Evolutionary conservation across 2,888 invertebrate genomes (phyloP).

Genomic region (Drosophila trichaetosa): DNA sequence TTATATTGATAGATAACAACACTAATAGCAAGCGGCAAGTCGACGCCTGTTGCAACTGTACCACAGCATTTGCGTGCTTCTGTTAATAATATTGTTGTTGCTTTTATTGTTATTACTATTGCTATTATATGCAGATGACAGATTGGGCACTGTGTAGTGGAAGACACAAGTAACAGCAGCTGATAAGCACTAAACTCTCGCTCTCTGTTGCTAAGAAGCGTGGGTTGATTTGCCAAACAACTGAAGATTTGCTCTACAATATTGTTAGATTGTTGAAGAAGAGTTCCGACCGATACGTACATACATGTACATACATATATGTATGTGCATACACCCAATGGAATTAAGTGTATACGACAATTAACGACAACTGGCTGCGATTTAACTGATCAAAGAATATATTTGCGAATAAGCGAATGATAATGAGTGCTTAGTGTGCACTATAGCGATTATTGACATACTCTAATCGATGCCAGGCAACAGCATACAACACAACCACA

Average conservation of each 20-base stretch:
- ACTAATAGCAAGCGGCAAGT: constrained; percentile 14
- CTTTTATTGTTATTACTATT: constrained; percentile 10
- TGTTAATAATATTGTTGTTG: constrained; percentile 27
- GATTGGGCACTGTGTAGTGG: not conserved
- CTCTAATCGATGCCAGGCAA: constrained; percentile 52
- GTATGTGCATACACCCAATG: constrained; percentile 4
- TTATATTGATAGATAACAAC: constrained; percentile 41
- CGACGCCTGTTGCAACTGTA: constrained; percentile 39
- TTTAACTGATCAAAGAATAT: constrained; percentile 57
- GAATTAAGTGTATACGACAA: constrained; percentile 47
- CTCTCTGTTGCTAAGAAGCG: not conserved
- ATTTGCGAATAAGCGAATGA: constrained; percentile 46
- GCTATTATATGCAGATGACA: not conserved
- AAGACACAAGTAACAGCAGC: not conserved
- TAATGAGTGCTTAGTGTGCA: constrained; percentile 16
- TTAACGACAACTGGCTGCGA: constrained; percentile 55
- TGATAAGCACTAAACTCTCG: not conserved
- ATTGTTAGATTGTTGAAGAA: not conserved
- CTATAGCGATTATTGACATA: constrained; percentile 28
- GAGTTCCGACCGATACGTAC: not conserved
- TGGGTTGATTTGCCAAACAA: not conserved
- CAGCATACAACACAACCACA: constrained; percentile 5
- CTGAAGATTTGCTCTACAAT: not conserved
- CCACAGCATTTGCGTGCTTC: constrained; percentile 33
- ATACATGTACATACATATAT: not conserved